Evolutionary conservation across 2,797 vertebrate genomes (phyloP).

Genomic region (Aldrovandia affinis): DNA sequence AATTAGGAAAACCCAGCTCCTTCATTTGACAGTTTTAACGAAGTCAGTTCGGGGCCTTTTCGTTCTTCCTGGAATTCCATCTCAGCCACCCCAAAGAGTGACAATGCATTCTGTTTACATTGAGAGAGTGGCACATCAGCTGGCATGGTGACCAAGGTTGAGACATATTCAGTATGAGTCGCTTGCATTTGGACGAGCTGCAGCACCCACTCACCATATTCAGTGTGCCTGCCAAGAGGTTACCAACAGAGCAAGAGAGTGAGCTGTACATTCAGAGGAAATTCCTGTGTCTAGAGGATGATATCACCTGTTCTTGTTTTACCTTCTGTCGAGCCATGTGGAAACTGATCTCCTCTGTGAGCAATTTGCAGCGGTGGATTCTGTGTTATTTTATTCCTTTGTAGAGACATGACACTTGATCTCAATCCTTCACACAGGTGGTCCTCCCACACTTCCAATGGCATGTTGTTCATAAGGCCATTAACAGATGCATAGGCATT

Average conservation of each 20-base stretch:
- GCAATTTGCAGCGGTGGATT: constrained; percentile 91
- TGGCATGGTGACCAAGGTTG: constrained; percentile 13
- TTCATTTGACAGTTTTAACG: background rate
- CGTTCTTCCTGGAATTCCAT: background rate
- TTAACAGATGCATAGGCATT: constrained; percentile 82
- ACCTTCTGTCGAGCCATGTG: constrained; percentile 77
- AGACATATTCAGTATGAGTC: background rate
- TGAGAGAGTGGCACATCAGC: constrained; percentile 15
- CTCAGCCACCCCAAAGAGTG: background rate
- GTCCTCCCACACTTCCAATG: constrained; percentile 82
- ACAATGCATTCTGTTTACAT: constrained; percentile 15
- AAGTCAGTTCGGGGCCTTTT: background rate
- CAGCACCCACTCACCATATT: background rate
- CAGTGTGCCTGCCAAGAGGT: constrained; percentile 46
- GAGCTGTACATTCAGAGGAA: constrained; percentile 43
- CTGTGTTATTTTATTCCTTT: constrained; percentile 86
- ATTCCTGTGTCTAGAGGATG: constrained; percentile 53
- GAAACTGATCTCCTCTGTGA: constrained; percentile 86
- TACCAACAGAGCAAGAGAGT: constrained; percentile 33
- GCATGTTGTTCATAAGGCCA: constrained; percentile 58
- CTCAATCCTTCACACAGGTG: constrained; percentile 86
- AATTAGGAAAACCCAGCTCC: background rate
- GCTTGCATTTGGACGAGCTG: background rate
- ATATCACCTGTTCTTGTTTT: constrained; percentile 85
- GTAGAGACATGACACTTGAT: constrained; percentile 86